Evolutionary conservation across 2,797 vertebrate genomes (phyloP), one percentile per base, ranked within the genome.

Genomic region (Phaenicophaeus curvirostris): DNA sequence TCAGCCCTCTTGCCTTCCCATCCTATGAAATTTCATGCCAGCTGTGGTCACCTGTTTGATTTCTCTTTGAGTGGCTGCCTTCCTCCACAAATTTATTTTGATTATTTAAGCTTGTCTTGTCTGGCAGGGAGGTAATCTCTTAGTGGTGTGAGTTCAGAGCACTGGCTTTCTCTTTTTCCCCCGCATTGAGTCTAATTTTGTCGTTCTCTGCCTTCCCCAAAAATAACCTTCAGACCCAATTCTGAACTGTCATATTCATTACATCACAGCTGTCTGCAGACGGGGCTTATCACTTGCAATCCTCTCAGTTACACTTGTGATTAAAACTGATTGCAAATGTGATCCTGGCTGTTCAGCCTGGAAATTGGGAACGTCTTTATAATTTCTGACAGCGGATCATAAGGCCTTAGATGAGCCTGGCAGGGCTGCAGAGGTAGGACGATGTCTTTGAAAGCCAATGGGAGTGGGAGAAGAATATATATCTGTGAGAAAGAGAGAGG

Each of bases 1-100:
- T 85, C 88, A 94, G 61, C 67, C 44, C 66, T 87, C 46, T 84
- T 68, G 48, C 65, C 87, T 92, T 87, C 85, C 93, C 81, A 85
- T 95, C 80, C 57, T 68, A 84, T 21, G 80, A 86, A 95, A 93
- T 94, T 66, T 91, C 51, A 61, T 33, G 7, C 95, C 97, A 97
- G 93, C 96, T 97, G 95, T 89, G 96, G 94, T 97, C 97, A 98
- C 96, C 95, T 97, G 95, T 97, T 96, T 96, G 95, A 96, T 89
- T 97, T 86, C 74, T 89, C 95, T 97, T 91, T 66, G 93, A 95
- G 71, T 68, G 46, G 82, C 78, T 93, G 91, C 90, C 85, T 96
- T 97, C 95, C 96, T 95, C 80, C 57, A 87, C 90, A 96, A 97
- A 97, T 98, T 98, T 97, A 97, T 98, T 97, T 95, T 94, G 94